These are phyloP conservation scores for Neoarius graeffei DNA, from an alignment of 2,113 vertebrate species.

Conservation along the genomic window DNA sequence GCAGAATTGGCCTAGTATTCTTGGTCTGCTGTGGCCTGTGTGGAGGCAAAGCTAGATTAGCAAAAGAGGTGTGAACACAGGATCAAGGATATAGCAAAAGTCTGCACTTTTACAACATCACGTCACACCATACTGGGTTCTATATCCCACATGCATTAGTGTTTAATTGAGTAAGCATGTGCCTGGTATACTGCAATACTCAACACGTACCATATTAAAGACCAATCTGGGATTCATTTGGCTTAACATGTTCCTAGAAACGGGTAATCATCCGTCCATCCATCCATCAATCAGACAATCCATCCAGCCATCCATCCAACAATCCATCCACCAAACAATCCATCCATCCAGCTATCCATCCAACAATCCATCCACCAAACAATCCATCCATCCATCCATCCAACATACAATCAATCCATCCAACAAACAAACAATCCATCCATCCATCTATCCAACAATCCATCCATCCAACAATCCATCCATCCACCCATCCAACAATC, in stretches of 20 bases:
- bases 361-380: no score
- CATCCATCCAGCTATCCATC: no score
- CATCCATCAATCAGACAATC: no score
- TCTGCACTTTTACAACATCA: slow-evolving; percentile 19
- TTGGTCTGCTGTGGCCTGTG: slow-evolving; percentile 54
- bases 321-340: no score
- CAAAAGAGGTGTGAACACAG: slow-evolving; percentile 66
- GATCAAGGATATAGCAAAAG: slow-evolving; percentile 58
- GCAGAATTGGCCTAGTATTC: slow-evolving; percentile 53
- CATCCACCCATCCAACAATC: no score
- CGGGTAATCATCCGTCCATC: not conserved
- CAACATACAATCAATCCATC: no score
- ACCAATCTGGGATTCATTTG: not conserved
- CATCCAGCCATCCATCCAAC: no score
- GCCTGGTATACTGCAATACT: not conserved
- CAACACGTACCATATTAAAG: not conserved
- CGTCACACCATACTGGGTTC: not conserved
- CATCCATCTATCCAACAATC: no score
- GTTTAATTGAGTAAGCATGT: not conserved
- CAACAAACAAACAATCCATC: no score
- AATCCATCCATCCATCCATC: no score
- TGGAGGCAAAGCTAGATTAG: slow-evolving; percentile 67
- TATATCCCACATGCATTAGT: slow-evolving; percentile 12
- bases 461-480: no score
- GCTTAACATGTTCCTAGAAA: not conserved